Percentiles rank a stretch among this genome's conserved stretches.
These are phyloP conservation scores for Poeciliopsis occidentalis DNA, from an alignment of 2,113 vertebrate species.

Conservation along the genomic window DNA sequence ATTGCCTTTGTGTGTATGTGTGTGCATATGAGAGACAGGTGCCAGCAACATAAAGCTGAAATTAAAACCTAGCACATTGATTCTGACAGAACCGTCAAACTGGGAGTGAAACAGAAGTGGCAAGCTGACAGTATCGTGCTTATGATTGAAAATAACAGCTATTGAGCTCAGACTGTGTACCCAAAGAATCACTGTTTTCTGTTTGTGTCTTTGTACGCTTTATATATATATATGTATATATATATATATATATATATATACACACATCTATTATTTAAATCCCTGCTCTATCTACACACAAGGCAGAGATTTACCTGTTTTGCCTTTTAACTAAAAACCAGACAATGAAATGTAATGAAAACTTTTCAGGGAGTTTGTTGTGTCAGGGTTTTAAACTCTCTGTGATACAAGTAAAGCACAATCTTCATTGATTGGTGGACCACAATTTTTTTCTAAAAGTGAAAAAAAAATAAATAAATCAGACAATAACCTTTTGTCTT, in stretches of 20 bases:
- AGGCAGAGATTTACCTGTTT: conserved; percentile 41
- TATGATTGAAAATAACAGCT: conserved; percentile 50
- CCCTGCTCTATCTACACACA: conserved; percentile 28
- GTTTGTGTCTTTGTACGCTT: conserved; percentile 9
- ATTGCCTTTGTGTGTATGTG: conserved; percentile 3
- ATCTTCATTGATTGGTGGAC: background rate
- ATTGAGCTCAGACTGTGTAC: conserved; percentile 38
- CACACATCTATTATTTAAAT: conserved; percentile 41
- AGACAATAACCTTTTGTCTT: conserved; percentile 12
- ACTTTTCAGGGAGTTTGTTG: conserved; percentile 18
- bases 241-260: no score
- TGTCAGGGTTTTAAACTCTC: conserved; percentile 10
- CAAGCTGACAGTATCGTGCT: conserved; percentile 41
- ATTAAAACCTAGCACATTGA: conserved; percentile 48
- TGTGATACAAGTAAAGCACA: background rate
- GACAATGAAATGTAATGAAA: conserved; percentile 35
- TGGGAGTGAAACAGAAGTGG: conserved; percentile 38
- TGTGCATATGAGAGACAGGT: conserved; percentile 50
- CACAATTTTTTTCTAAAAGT: background rate
- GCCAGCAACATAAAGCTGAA: conserved; percentile 48
- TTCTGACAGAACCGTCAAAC: conserved; percentile 57
- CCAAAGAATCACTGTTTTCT: conserved; percentile 10
- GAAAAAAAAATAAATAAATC: background rate
- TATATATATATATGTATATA: no score
- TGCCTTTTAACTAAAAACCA: conserved; percentile 40